Evolutionary conservation across 1,140 invertebrate species (phyloP).

Genomic region (Zaprionus nigranus): DNA sequence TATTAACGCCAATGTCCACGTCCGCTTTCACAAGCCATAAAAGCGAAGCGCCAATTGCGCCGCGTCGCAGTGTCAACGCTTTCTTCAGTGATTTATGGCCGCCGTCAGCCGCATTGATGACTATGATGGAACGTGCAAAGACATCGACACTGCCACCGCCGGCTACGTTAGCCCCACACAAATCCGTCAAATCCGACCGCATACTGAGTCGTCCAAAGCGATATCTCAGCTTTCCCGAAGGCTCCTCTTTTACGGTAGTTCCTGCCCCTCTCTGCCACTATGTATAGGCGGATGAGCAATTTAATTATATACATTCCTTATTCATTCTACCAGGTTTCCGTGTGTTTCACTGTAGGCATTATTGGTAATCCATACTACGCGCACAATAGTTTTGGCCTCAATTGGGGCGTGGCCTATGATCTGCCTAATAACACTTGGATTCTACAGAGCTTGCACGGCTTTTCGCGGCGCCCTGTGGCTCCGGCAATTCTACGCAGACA

Average conservation of each 20-base stretch:
- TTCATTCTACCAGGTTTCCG: slow-evolving; percentile 62
- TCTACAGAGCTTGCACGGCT: slow-evolving; percentile 84
- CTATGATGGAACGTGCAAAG: slow-evolving; percentile 72
- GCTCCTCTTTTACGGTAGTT: slow-evolving; percentile 82
- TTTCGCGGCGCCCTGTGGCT: slow-evolving; percentile 81
- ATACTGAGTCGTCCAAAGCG: slow-evolving; percentile 70
- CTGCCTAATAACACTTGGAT: slow-evolving; percentile 89
- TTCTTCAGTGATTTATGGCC: slow-evolving; percentile 62
- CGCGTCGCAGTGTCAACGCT: slow-evolving; percentile 23
- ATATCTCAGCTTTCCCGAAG: slow-evolving; percentile 84
- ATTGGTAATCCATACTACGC: slow-evolving; percentile 78
- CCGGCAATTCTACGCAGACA: slow-evolving; percentile 86
- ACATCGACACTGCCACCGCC: slow-evolving; percentile 32
- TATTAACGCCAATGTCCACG: background rate
- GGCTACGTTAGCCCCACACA: slow-evolving; percentile 17
- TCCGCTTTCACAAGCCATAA: slow-evolving; percentile 29
- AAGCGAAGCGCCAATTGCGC: slow-evolving; percentile 34
- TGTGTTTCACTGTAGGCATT: slow-evolving; percentile 81
- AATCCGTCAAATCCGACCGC: slow-evolving; percentile 41
- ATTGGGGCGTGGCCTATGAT: slow-evolving; percentile 91
- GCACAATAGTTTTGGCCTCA: slow-evolving; percentile 84
- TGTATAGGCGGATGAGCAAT: background rate
- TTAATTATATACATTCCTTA: slow-evolving; percentile 1
- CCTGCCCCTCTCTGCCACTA: background rate
- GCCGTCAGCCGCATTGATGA: slow-evolving; percentile 57